Base-by-base conservation (phyloP, 2,113 vertebrate species). In the Cavia aperea region DNA sequence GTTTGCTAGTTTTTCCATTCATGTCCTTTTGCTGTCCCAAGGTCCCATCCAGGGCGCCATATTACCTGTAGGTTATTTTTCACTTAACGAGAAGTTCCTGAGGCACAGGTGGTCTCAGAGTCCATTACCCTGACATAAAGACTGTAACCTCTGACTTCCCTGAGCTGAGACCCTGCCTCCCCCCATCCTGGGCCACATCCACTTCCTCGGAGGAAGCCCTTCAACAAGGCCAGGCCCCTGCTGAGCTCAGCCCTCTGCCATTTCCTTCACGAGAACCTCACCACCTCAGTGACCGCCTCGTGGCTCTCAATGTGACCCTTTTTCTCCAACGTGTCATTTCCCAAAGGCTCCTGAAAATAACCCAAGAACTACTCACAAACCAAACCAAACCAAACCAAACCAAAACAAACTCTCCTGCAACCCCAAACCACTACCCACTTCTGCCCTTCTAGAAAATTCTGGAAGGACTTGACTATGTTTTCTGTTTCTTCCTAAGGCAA, bases 231-330 rank as follows among this genome's bases (percentile, higher is more conserved):
- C 23, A 60, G 54, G 39, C 31, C 54, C 70, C 23, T 31, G 54
- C 62, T 1, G 86, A 26, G 39, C 21, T 63, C 62, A 13, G 26
- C 58, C n/a, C 36, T 4, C 36, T 72, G 66, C 26, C 11, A 4
- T 19, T 3, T 4, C 23, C 1, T 12, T 43, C 56, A 2, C 4
- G 3, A 43, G n/a, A 4, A 73, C 66, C 56, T 49, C 1, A 4
- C 81, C 19, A 26, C 23, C 72, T 11, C 10, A 26, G 7, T 31
- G 68, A 43, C 36, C 1, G 0, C 16, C 24, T 36, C 1, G 0
- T 12, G 12, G 9, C 62, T 89, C 36, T 79, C 26, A 13, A 43
- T 16, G 43, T 15, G 7, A 33, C 18, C 23, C 26, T 73, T 6
- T 90, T 18, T n/a, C 68, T 51, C 65, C 66, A 39, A 56, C 51